These are phyloP conservation scores for Takifugu ocellatus DNA, from an alignment of 2,797 vertebrate species.

Conservation along the genomic window DNA sequence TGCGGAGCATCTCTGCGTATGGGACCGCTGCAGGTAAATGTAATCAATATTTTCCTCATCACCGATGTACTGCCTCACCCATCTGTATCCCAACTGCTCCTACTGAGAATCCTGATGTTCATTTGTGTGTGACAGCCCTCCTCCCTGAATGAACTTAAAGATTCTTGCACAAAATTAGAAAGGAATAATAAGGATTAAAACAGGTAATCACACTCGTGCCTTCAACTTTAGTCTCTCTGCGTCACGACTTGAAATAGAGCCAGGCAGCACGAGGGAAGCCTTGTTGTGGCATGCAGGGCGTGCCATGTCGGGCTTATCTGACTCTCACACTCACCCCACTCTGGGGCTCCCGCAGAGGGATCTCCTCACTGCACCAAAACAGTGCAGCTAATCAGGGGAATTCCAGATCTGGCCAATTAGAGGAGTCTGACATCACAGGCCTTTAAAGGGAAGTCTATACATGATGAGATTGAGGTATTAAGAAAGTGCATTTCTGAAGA, in stretches of 20 bases:
- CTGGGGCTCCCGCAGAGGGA: slow-evolving; percentile 57
- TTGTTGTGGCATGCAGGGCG: slow-evolving; percentile 55
- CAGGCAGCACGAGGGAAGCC: slow-evolving; percentile 50
- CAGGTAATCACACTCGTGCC: neutral
- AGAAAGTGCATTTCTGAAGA: slow-evolving; percentile 36
- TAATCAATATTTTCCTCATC: too few species aligned
- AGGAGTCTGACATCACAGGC: slow-evolving; percentile 23
- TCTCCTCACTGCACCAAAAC: slow-evolving; percentile 23
- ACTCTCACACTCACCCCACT: slow-evolving; percentile 48
- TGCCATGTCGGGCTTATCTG: slow-evolving; percentile 70
- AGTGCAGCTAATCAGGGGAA: slow-evolving; percentile 39
- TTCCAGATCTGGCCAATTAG: slow-evolving; percentile 46
- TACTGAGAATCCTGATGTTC: too few species aligned
- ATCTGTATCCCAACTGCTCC: too few species aligned
- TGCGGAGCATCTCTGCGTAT: neutral
- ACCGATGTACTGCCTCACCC: too few species aligned
- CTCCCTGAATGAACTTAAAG: too few species aligned
- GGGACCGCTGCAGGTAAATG: neutral
- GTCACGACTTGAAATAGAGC: slow-evolving; percentile 28
- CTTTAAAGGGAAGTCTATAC: slow-evolving; percentile 31
- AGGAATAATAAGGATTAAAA: too few species aligned
- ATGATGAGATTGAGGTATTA: slow-evolving; percentile 35
- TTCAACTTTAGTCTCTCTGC: neutral
- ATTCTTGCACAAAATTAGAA: too few species aligned
- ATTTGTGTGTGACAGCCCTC: neutral